Evolutionary conservation across 1,140 invertebrate species (phyloP).

Genomic region (Venustaconcha ellipsiformis): DNA sequence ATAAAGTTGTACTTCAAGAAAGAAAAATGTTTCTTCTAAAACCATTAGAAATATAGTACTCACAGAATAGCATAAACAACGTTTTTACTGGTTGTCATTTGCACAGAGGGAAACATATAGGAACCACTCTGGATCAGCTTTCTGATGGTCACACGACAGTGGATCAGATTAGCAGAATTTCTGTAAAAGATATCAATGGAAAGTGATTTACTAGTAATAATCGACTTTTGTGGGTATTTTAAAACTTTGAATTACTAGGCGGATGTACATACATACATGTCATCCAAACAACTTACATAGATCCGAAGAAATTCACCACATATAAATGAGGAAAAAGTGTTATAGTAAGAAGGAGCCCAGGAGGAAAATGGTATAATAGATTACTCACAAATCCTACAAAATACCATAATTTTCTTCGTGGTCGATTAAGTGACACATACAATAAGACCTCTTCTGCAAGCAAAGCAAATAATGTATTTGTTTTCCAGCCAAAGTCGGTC

Average conservation of each 20-base stretch:
- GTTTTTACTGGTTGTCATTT: background rate
- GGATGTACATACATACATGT: conserved; percentile 3
- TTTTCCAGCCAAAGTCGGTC: too few species aligned
- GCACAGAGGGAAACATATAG: background rate
- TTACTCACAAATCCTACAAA: too few species aligned
- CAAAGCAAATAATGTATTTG: too few species aligned
- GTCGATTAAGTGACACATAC: too few species aligned
- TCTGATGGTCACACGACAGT: background rate
- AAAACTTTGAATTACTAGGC: background rate
- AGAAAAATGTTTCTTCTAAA: background rate
- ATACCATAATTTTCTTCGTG: too few species aligned
- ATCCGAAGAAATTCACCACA: background rate
- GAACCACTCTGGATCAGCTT: conserved; percentile 5
- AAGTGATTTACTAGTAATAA: background rate
- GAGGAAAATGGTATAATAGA: background rate
- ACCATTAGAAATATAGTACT: conserved; percentile 9
- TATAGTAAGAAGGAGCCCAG: too few species aligned
- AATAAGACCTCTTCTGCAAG: too few species aligned
- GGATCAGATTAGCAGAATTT: background rate
- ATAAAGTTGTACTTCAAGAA: too few species aligned
- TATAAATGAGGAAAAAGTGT: background rate
- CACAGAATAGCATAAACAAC: conserved; percentile 11
- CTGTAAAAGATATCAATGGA: background rate
- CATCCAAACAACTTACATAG: background rate
- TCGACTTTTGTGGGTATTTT: conserved; percentile 1